Conservation (phyloP, 53 echinoderm and acorn worm species). For the Arbacia lixula region DNA sequence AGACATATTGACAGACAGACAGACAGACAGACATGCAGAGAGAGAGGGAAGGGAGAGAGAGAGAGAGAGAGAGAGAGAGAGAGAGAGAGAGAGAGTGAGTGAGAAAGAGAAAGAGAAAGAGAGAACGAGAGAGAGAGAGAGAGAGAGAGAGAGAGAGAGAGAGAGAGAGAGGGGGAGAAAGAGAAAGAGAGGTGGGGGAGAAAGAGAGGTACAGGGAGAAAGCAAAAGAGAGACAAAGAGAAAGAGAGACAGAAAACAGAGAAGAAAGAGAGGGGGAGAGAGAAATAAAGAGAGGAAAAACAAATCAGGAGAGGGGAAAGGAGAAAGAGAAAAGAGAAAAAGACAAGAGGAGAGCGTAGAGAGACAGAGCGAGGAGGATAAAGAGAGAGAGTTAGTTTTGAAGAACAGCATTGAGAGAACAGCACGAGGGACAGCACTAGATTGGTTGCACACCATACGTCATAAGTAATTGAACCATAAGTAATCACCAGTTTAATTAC, state of each 20-base stretch:
- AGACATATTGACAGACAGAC: not conserved
- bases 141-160: not conserved
- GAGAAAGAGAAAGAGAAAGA: not conserved
- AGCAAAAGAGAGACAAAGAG: not conserved
- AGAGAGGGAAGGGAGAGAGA: not conserved
- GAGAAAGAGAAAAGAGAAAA: not conserved
- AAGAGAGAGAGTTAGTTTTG: no score
- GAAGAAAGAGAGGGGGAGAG: no score
- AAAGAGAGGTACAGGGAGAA: not conserved
- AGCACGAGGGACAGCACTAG: no score
- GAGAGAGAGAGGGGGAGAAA: conserved; percentile 1
- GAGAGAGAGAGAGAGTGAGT: not conserved
- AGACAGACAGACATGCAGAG: not conserved
- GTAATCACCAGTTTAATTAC: no score
- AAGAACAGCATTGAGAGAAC: no score
- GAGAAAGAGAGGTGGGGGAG: not conserved
- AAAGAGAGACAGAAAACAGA: not conserved
- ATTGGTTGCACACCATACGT: conserved; percentile 38
- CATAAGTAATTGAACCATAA: conserved; percentile 33
- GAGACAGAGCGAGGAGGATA: no score
- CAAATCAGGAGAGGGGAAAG: not conserved
- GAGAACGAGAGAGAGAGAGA: not conserved
- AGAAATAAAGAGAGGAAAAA: no score
- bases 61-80: not conserved
- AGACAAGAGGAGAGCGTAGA: not conserved